Conservation (phyloP, 2,113 vertebrate species). For the Eclectus roratus region DNA sequence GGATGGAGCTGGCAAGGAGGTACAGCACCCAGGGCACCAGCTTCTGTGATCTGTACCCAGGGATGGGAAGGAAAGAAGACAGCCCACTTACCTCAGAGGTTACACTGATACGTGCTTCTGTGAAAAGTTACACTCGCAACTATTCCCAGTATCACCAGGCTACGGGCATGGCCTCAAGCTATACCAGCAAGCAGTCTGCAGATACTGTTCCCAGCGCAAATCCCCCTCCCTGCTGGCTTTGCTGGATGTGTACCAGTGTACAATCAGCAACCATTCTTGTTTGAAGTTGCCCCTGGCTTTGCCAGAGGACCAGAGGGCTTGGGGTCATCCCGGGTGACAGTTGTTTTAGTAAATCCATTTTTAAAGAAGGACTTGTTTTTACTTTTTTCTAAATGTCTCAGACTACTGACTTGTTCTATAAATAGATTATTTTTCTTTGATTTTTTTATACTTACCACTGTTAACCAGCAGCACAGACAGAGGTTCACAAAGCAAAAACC, state of each 20-base stretch:
- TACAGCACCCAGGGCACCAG: slow-evolving; percentile 45
- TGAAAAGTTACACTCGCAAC: slow-evolving; percentile 65
- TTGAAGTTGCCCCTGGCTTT: slow-evolving; percentile 54
- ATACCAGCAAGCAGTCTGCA: slow-evolving; percentile 65
- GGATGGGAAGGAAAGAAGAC: slow-evolving; percentile 58
- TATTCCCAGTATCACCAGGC: slow-evolving; percentile 68
- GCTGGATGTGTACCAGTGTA: slow-evolving; percentile 34
- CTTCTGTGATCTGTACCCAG: slow-evolving; percentile 41
- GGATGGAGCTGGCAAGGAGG: slow-evolving; percentile 57
- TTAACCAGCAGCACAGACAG: slow-evolving; percentile 81
- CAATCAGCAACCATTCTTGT: slow-evolving; percentile 46
- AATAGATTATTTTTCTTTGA: slow-evolving; percentile 86
- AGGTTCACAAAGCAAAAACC: slow-evolving; percentile 78
- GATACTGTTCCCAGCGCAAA: slow-evolving; percentile 33
- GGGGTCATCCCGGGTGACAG: slow-evolving; percentile 72
- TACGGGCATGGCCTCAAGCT: slow-evolving; percentile 63
- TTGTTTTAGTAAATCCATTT: slow-evolving; percentile 84
- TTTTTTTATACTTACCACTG: slow-evolving; percentile 83
- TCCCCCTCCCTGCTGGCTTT: slow-evolving; percentile 59
- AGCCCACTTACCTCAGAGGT: slow-evolving; percentile 66
- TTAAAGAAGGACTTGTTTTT: slow-evolving; percentile 83
- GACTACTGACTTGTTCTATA: slow-evolving; percentile 86
- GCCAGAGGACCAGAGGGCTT: slow-evolving; percentile 62
- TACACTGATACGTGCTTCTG: slow-evolving; percentile 65
- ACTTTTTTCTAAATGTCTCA: slow-evolving; percentile 87